Conservation (phyloP, 2,888 invertebrate species). For the Odontocolon sp. region DNA sequence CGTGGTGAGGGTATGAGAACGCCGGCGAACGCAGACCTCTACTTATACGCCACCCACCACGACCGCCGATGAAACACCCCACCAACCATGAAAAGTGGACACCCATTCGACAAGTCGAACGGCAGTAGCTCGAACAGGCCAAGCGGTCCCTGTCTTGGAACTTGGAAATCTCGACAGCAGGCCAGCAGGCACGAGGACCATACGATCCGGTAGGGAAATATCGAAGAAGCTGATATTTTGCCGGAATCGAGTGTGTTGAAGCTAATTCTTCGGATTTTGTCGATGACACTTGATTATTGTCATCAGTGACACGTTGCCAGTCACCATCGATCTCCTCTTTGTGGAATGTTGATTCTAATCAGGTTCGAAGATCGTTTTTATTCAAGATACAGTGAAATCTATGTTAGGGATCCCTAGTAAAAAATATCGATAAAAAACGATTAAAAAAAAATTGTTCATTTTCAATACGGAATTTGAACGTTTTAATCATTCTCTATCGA, state of each 20-base stretch:
- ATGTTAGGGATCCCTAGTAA: too few relatives aligned
- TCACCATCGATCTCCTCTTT: neutral
- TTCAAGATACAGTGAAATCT: too few relatives aligned
- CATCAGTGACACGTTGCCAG: neutral
- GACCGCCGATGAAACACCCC: conserved; percentile 73
- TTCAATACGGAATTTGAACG: too few relatives aligned
- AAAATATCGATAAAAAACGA: too few relatives aligned
- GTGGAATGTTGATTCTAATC: too few relatives aligned
- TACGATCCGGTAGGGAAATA: neutral
- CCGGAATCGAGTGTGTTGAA: neutral
- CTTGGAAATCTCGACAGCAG: neutral
- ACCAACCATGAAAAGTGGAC: conserved; percentile 75
- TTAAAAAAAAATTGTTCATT: too few relatives aligned
- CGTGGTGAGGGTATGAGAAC: conserved; percentile 80
- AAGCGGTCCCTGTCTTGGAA: conserved; percentile 1
- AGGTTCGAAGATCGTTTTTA: too few relatives aligned
- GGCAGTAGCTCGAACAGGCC: conserved; percentile 16
- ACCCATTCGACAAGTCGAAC: conserved; percentile 57
- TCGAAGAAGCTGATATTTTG: neutral
- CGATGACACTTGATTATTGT: neutral
- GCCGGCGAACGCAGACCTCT: conserved; percentile 79
- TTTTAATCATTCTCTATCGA: too few relatives aligned
- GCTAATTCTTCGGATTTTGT: neutral
- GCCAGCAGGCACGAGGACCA: neutral
- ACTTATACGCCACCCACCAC: conserved; percentile 81